These are phyloP conservation scores for Peromyscus aztecus DNA, from an alignment of 2,797 vertebrate genomes.

Conservation along the genomic window DNA sequence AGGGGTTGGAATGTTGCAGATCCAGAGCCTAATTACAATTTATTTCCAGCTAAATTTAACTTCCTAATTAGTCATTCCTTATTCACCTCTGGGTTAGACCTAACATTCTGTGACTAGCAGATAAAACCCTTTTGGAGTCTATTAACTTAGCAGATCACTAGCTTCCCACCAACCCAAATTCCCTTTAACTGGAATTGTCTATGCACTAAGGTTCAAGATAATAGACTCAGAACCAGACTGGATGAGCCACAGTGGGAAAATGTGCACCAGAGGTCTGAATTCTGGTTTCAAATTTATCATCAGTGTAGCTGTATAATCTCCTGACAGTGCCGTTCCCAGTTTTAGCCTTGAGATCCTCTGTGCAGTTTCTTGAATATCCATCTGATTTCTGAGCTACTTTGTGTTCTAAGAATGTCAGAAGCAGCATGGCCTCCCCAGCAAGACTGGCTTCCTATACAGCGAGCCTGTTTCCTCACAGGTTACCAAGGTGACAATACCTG, in stretches of 20 bases:
- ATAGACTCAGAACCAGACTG: not conserved
- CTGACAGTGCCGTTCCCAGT: not conserved
- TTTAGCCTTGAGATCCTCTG: not conserved
- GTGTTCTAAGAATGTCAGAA: constrained; percentile 1
- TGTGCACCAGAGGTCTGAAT: not conserved
- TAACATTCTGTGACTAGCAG: not conserved
- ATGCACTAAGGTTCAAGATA: not conserved
- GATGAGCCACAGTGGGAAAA: not conserved
- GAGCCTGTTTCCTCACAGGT: not conserved
- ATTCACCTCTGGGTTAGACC: not conserved
- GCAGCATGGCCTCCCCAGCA: not conserved
- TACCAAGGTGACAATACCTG: not conserved
- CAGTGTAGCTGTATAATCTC: not conserved
- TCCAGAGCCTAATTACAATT: not conserved
- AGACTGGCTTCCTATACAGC: no score
- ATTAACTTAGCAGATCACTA: not conserved
- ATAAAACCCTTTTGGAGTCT: not conserved
- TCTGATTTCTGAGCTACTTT: not conserved
- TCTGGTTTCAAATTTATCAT: not conserved
- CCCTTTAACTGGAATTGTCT: not conserved
- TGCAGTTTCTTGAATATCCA: not conserved
- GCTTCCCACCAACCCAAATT: not conserved
- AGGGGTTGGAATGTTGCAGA: not conserved
- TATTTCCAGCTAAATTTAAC: not conserved
- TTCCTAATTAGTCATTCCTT: not conserved